A percentile compares a stretch with the other conserved stretches of the same genome.
Evolutionary conservation across 2,113 vertebrate genomes (phyloP).

Genomic region (Tricholaema leucomelas): DNA sequence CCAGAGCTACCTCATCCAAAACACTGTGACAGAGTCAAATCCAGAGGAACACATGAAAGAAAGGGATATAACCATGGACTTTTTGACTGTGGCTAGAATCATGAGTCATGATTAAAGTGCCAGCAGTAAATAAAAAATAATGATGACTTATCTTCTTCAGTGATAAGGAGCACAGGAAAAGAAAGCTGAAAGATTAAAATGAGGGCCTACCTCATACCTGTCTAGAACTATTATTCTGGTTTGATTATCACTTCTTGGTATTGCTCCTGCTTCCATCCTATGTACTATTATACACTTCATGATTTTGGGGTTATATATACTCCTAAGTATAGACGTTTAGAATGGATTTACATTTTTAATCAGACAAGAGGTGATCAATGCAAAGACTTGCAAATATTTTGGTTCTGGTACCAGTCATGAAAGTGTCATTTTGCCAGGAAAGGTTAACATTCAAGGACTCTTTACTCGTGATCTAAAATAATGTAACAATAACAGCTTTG

Average conservation of each 20-base stretch:
- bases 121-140: background rate
- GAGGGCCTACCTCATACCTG: background rate
- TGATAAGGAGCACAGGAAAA: background rate
- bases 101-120: background rate
- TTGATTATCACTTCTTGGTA: background rate
- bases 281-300: background rate
- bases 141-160: background rate
- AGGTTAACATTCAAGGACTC: background rate
- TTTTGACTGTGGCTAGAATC: background rate
- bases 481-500: background rate
- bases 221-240: background rate
- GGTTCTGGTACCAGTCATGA: background rate
- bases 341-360: background rate
- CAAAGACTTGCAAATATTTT: background rate
- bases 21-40: background rate
- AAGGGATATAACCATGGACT: background rate
- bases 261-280: background rate
- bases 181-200: background rate
- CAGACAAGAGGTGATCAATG: background rate
- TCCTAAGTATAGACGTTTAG: background rate
- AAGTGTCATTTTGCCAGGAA: background rate
- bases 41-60: background rate
- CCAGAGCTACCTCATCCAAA: background rate
- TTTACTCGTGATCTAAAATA: background rate
- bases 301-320: rapidly evolving